Base-by-base conservation (phyloP, 1,140 invertebrate genomes). In the Platorchestia sp. region DNA sequence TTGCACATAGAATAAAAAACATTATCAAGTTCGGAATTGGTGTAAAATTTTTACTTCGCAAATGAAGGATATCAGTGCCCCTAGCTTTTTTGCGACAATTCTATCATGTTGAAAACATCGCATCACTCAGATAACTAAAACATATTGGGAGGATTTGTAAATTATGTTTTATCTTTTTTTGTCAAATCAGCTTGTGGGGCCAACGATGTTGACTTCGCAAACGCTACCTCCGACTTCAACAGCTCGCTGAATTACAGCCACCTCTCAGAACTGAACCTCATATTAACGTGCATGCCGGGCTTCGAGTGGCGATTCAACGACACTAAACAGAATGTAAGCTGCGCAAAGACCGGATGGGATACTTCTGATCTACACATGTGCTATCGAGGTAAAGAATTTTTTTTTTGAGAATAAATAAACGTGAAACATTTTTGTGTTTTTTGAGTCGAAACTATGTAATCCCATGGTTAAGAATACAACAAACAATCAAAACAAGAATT, bases 191-290 rank as follows among this genome's bases (percentile, higher is more conserved):
- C 89, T 91, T 91, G 89, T 45, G 89, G 43, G 10, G 43, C 43
- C 36, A 36, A 36, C 41, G 89, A 91, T 42, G 41, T 91, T 1
- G 43, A 91, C 10, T 10, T 91, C 89, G 22, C 89, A 7, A 91
- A 91, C 89, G 44, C 89, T 41, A 27, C 43, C 5, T 44, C 89
- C 1, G 89, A 91, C 42, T 91, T 91, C 89, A 91, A 91, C 89
- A 45, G 22, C 41, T 44, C 41, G 6, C 41, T 45, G 42, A 43
- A 7, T 7, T 91, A 91, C 89, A 42, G 16, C n/a, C 41, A 91
- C 89, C 7, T 42, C 36, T 7, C 36, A 5, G 89, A 45, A 6
- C 43, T 45, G 22, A 91, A 45, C 7, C 89, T 91, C 41, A 91
- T 7, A 7, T 40, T 91, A 22, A 91, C 41, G 3, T 91, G 89